These are phyloP conservation scores for Cataglyphis hispanica DNA, from an alignment of 1,140 invertebrate species.

Conservation along the genomic window DNA sequence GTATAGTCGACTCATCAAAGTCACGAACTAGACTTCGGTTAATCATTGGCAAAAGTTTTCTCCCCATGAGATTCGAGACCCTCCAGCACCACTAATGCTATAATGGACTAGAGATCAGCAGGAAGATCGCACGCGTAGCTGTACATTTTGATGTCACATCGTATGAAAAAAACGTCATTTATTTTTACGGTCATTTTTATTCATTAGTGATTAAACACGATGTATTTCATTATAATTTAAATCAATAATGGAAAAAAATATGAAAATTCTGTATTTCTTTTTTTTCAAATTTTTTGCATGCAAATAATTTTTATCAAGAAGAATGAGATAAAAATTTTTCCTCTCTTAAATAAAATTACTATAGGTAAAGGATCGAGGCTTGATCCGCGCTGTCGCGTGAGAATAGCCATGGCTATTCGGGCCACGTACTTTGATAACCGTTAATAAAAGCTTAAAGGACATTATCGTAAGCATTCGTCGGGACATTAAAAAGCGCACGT, in stretches of 20 bases:
- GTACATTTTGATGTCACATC: conserved; percentile 23
- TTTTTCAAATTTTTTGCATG: neutral
- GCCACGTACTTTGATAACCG: conserved; percentile 84
- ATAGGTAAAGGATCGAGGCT: conserved; percentile 27
- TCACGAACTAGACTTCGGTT: conserved; percentile 74
- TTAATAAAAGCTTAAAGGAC: conserved; percentile 86
- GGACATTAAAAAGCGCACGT: conserved; percentile 86
- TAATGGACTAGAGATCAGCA: conserved; percentile 76
- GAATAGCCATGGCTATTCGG: conserved; percentile 81
- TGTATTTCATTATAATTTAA: neutral
- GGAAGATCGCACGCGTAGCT: conserved; percentile 15
- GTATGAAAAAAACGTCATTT: neutral
- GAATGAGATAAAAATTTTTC: conserved; percentile 2
- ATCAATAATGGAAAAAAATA: neutral
- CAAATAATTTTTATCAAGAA: conserved; percentile 1
- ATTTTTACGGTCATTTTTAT: conserved; percentile 14
- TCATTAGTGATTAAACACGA: neutral
- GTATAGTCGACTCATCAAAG: conserved; percentile 64
- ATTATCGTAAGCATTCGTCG: conserved; percentile 85
- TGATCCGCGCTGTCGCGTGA: conserved; percentile 70
- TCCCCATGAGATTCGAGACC: conserved; percentile 75
- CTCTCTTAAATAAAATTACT: neutral
- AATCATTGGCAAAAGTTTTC: conserved; percentile 83
- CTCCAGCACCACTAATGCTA: conserved; percentile 75
- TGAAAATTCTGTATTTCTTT: too few species aligned